Conservation (phyloP, 2,113 vertebrate species). For the Labeo rohita region DNA sequence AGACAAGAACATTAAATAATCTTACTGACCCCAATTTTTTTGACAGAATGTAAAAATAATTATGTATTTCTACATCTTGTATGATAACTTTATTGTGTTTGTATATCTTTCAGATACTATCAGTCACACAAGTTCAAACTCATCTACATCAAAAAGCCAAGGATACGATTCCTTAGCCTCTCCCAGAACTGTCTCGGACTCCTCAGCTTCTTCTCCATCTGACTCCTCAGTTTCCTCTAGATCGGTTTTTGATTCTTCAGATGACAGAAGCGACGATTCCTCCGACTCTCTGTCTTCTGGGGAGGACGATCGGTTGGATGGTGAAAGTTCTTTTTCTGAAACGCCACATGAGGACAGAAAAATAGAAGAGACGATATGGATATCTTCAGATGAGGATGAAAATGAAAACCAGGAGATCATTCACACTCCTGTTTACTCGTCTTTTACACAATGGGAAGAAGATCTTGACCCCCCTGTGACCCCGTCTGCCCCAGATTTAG, state of each 20-base stretch:
- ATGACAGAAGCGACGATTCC: conserved; percentile 78
- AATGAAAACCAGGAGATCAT: conserved; percentile 60
- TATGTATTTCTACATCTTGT: background rate
- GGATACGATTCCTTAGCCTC: conserved; percentile 58
- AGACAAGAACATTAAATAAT: background rate
- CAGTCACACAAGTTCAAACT: conserved; percentile 61
- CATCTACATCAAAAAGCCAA: conserved; percentile 52
- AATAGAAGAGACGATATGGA: conserved; percentile 55
- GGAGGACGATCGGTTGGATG: conserved; percentile 62
- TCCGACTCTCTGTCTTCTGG: conserved; percentile 78
- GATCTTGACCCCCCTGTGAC: conserved; percentile 64
- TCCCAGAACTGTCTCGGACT: conserved; percentile 75
- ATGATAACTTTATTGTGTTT: background rate
- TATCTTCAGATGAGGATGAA: conserved; percentile 73
- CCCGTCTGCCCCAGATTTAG: conserved; percentile 66
- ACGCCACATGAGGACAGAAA: conserved; percentile 20
- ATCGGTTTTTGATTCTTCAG: conserved; percentile 66
- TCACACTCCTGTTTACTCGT: conserved; percentile 7
- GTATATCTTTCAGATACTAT: conserved; percentile 64
- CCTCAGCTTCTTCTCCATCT: conserved; percentile 39
- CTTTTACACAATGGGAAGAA: conserved; percentile 61
- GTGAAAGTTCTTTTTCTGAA: conserved; percentile 1
- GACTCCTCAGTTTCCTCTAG: conserved; percentile 69
- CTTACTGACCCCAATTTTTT: background rate
- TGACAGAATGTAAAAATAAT: background rate